Evolutionary conservation across 1,140 invertebrate genomes (phyloP).

Genomic region (Glossosoma conforme): DNA sequence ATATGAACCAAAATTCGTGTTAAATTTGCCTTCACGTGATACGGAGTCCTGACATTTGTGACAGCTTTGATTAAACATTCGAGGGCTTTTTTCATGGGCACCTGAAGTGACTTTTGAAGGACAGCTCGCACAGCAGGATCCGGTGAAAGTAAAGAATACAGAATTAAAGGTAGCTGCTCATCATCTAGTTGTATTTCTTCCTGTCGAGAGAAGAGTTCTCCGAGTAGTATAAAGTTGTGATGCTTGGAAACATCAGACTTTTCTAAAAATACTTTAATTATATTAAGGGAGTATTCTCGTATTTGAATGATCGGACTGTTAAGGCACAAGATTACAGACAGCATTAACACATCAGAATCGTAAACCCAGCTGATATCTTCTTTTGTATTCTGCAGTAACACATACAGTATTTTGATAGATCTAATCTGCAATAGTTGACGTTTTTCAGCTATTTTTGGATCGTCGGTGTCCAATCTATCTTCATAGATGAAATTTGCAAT

Average conservation of each 20-base stretch:
- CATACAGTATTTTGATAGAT: slow-evolving; percentile 18
- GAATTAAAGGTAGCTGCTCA: slow-evolving; percentile 51
- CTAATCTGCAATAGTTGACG: slow-evolving; percentile 10
- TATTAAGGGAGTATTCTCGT: slow-evolving; percentile 40
- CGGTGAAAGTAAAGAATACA: slow-evolving; percentile 50
- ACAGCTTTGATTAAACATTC: slow-evolving; percentile 29
- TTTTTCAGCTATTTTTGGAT: slow-evolving; percentile 4
- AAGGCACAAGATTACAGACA: slow-evolving; percentile 45
- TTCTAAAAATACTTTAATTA: slow-evolving; percentile 36
- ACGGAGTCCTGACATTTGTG: slow-evolving; percentile 36
- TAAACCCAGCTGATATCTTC: slow-evolving; percentile 38
- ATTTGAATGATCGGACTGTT: slow-evolving; percentile 41
- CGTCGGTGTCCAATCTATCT: slow-evolving; percentile 5
- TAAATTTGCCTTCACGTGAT: slow-evolving; percentile 44
- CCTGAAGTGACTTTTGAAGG: slow-evolving; percentile 35
- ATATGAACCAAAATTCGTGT: slow-evolving; percentile 49
- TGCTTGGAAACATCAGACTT: slow-evolving; percentile 33
- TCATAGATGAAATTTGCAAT: slow-evolving; percentile 44
- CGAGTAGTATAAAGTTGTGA: slow-evolving; percentile 30
- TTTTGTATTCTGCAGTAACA: slow-evolving; percentile 23
- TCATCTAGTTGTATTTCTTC: slow-evolving; percentile 49
- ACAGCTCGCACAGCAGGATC: slow-evolving; percentile 39
- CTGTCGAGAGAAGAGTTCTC: slow-evolving; percentile 34
- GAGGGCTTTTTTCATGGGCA: slow-evolving; percentile 35
- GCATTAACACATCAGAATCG: slow-evolving; percentile 44